These are phyloP conservation scores for Mantis religiosa DNA, from an alignment of 2,888 invertebrate species.

Conservation along the genomic window DNA sequence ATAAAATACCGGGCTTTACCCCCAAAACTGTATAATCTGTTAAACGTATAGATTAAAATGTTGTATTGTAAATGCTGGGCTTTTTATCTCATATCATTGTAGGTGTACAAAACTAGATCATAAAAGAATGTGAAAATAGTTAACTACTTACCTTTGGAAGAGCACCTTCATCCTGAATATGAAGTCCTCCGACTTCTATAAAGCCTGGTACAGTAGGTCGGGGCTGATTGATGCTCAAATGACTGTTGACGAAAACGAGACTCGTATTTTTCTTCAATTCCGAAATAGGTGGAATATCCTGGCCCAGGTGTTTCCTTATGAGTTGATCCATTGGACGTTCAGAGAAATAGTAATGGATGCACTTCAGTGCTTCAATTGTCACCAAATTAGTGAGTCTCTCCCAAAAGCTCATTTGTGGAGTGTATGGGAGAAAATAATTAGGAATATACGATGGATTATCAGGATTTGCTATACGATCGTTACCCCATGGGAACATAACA, in stretches of 20 bases:
- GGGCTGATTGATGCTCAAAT: constrained; percentile 48
- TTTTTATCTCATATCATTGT: no score
- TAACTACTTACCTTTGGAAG: constrained; percentile 29
- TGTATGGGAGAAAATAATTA: constrained; percentile 33
- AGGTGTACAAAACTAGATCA: not conserved
- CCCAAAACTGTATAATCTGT: no score
- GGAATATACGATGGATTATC: constrained; percentile 35
- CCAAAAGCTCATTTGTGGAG: constrained; percentile 35
- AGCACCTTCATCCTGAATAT: constrained; percentile 41
- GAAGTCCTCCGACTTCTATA: constrained; percentile 59
- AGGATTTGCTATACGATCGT: constrained; percentile 33
- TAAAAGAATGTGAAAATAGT: not conserved
- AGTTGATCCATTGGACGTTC: not conserved
- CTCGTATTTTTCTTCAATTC: constrained; percentile 48
- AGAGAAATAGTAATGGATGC: not conserved
- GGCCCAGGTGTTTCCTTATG: constrained; percentile 41
- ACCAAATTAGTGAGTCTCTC: constrained; percentile 36
- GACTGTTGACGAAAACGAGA: constrained; percentile 49
- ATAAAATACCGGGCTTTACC: no score
- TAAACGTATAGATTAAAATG: no score
- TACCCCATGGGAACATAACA: constrained; percentile 29
- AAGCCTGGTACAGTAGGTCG: constrained; percentile 55
- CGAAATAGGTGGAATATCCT: constrained; percentile 46
- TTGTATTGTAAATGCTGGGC: no score
- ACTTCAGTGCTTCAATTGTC: not conserved